Evolutionary conservation across 2,888 invertebrate species (phyloP).

Genomic region (Apamea anceps): DNA sequence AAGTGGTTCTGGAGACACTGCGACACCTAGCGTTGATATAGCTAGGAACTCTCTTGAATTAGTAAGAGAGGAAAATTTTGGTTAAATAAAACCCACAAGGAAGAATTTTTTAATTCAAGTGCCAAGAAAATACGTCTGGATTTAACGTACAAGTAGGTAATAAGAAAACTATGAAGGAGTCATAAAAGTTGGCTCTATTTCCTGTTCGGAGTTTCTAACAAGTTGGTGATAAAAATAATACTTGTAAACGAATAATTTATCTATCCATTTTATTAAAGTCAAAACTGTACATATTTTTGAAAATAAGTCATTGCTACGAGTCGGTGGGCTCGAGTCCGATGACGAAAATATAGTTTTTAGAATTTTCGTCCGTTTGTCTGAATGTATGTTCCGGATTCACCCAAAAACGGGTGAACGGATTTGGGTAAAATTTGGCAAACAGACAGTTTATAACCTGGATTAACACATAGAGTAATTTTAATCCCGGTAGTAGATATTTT

Average conservation of each 20-base stretch:
- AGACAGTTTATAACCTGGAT: background rate
- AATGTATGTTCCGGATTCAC: background rate
- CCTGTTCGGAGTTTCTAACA: constrained; percentile 10
- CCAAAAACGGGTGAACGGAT: background rate
- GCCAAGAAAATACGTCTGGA: constrained; percentile 22
- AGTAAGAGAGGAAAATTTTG: constrained; percentile 26
- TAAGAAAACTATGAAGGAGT: constrained; percentile 36
- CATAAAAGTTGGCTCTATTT: constrained; percentile 31
- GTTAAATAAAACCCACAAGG: constrained; percentile 28
- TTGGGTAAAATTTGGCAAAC: background rate
- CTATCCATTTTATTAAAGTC: background rate
- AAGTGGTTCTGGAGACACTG: constrained; percentile 53
- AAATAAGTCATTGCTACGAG: background rate
- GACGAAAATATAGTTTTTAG: background rate
- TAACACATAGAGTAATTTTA: background rate
- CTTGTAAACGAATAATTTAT: constrained; percentile 6
- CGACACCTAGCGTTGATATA: constrained; percentile 30
- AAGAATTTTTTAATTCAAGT: constrained; percentile 33
- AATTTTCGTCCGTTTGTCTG: background rate
- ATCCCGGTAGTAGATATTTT: no score
- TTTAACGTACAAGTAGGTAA: constrained; percentile 40
- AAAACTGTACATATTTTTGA: background rate
- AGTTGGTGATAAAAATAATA: constrained; percentile 21
- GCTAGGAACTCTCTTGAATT: constrained; percentile 15
- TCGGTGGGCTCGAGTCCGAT: no score